Evolutionary conservation across 1,140 invertebrate genomes (phyloP), one percentile per base, ranked within the genome.

Genomic region (Campodea augens): DNA sequence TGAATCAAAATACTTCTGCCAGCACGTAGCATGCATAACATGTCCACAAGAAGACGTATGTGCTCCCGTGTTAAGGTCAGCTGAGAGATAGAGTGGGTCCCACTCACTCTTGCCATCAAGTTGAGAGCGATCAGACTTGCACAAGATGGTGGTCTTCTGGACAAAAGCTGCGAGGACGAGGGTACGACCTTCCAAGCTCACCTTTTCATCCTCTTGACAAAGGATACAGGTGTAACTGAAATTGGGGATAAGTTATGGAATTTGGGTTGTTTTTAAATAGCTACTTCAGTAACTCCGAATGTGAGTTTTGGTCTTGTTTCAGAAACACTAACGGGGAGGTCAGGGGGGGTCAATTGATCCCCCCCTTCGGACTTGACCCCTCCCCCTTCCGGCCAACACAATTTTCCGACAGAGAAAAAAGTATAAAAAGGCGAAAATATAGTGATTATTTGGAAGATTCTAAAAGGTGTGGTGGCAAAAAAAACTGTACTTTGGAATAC

Each of bases 1-100:
- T 51, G 78, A 84, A 48, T 89, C 81, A 56, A 86, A 86, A 60
- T 91, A 91, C 61, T 83, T 84, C 54, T 84, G 72, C 86, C 91
- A 98, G 64, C 95, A 99, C 48, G 74, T 66, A 45, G 80, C 77
- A 64, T 99, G 95, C 87, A 99, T 96, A 2, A 90, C 81, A 63
- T 99, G 95, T 3, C 93, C 91, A 66, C 95, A 98, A 13, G 86
- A 90, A 49, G 83, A 86, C 4, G 85, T 81, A 58, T 93, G 78
- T 10, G 87, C 75, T 18, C 83, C 86, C 20, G 75, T 73, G 13
- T 74, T 73, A 19, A 91, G 61, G 51, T 79, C 78, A 10, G 75
- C 62, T 1, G 76, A 71, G 36, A 83, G 63, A 54, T 73, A 77
- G 1, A 81, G 56, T 1, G 74, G 68, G 51, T 69, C 36, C 60